Evolutionary conservation across 2,113 vertebrate species (phyloP).

Genomic region (Erythrocercus mccallii): DNA sequence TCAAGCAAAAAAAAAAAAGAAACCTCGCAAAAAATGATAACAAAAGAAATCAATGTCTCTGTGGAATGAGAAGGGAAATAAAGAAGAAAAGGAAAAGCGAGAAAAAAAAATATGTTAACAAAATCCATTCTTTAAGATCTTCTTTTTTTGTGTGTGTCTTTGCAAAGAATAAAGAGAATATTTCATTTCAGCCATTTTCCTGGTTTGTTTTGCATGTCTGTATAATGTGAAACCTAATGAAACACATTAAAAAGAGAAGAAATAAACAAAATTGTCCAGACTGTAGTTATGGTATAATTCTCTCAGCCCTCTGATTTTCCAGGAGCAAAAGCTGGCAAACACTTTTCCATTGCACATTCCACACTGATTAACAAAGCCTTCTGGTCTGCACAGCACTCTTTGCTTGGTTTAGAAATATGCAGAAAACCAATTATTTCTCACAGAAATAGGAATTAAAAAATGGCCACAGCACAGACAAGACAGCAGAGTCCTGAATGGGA

Average conservation of each 20-base stretch:
- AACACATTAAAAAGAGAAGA: neutral
- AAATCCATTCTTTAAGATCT: neutral
- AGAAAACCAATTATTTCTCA: neutral
- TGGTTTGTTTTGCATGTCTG: neutral
- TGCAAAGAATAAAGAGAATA: neutral
- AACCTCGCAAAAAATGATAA: accelerated
- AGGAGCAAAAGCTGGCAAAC: neutral
- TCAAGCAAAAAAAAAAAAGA: neutral
- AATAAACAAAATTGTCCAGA: neutral
- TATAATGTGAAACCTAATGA: neutral
- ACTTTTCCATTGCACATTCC: neutral
- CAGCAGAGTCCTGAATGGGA: neutral
- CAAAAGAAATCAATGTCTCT: neutral
- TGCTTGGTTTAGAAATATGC: neutral
- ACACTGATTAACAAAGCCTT: neutral
- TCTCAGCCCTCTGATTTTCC: neutral
- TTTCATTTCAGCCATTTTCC: neutral
- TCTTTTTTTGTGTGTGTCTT: neutral
- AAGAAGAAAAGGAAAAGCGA: neutral
- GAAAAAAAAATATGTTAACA: neutral
- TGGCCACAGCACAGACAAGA: neutral
- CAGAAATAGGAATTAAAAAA: neutral
- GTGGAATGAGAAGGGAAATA: neutral
- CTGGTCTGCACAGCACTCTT: neutral
- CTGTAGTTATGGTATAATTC: neutral